A percentile compares a stretch with the other conserved stretches of the same genome.
Evolutionary conservation across 2,888 invertebrate species (phyloP).

Genomic region (Eilema sororculum): DNA sequence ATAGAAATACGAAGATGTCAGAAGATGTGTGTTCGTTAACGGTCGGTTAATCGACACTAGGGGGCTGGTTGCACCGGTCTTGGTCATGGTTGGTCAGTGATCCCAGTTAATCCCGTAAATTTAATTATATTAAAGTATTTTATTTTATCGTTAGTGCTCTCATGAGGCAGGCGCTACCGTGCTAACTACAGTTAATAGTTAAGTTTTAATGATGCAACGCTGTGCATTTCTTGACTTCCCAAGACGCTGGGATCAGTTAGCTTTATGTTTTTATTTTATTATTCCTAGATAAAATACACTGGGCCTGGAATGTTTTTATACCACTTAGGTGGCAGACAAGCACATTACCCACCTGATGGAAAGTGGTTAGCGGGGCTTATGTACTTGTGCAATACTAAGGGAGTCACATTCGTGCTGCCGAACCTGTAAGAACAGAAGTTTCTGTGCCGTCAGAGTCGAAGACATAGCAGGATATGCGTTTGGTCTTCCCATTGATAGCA

Average conservation of each 20-base stretch:
- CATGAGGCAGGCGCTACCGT: constrained; percentile 34
- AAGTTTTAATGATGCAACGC: constrained; percentile 24
- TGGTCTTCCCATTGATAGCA: no score
- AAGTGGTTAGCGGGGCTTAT: no score
- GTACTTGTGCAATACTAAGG: no score
- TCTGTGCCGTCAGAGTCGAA: no score
- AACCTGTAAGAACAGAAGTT: no score
- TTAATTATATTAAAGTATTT: neutral
- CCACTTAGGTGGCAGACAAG: no score
- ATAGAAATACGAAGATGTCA: neutral
- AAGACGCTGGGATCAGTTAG: constrained; percentile 27
- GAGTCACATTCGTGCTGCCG: no score
- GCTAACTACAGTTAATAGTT: constrained; percentile 29
- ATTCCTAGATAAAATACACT: no score
- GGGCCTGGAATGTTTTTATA: no score
- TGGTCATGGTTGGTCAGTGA: neutral
- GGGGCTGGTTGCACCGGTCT: neutral
- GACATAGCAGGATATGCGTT: no score
- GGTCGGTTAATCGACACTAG: neutral
- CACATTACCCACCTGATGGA: no score
- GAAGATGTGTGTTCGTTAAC: neutral
- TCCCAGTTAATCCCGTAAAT: neutral
- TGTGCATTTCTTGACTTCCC: constrained; percentile 32
- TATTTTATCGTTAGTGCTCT: constrained; percentile 6
- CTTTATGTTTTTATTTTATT: neutral